phyloP scores from a whole-genome alignment of 2,113 vertebrate genomes.

The Trinectes maculatus region DNA sequence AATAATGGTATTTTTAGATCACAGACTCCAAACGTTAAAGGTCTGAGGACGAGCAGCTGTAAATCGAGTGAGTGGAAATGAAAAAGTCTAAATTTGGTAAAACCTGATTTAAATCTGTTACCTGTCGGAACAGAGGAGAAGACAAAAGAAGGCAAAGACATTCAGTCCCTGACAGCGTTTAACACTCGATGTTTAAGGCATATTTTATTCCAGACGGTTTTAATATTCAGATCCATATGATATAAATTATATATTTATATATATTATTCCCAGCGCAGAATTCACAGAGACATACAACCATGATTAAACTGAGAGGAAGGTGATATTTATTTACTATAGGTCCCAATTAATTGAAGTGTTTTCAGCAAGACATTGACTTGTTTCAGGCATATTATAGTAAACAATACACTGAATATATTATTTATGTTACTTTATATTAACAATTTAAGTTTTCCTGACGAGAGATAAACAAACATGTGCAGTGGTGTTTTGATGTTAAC shows the following conservation, averaged over 20 bases:
- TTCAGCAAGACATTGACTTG: too few species aligned
- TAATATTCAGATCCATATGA: neutral
- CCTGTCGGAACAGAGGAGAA: neutral
- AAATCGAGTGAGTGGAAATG: neutral
- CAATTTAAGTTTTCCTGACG: neutral
- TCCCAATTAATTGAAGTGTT: too few species aligned
- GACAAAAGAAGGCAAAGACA: neutral
- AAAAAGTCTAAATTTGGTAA: neutral
- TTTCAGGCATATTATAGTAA: neutral
- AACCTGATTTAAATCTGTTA: slow-evolving; percentile 7
- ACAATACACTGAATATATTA: neutral
- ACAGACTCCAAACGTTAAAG: neutral
- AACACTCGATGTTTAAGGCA: neutral
- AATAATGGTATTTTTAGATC: neutral
- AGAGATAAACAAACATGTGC: neutral
- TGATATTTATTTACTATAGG: too few species aligned
- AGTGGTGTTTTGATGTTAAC: neutral
- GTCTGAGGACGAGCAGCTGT: neutral
- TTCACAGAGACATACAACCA: neutral
- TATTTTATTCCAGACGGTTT: neutral
- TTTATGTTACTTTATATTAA: neutral
- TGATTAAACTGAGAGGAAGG: neutral
- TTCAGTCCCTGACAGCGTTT: too few species aligned
- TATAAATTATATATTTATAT: too few species aligned
- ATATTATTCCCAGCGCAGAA: neutral